Evolutionary conservation across 2,888 invertebrate species (phyloP), one percentile per base, ranked within the genome.

Genomic region (Temnothorax unifasciatus): DNA sequence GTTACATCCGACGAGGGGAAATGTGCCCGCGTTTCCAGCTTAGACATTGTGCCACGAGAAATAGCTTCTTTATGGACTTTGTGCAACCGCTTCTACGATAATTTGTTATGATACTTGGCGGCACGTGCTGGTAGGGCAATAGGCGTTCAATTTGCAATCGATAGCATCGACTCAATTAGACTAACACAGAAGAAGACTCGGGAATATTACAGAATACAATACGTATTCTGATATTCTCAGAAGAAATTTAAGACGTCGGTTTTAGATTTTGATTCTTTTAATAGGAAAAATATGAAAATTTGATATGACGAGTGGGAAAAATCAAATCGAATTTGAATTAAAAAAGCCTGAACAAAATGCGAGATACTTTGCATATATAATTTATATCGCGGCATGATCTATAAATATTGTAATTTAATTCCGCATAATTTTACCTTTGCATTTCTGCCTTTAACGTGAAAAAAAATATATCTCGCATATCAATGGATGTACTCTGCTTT

Each of bases 1-100:
- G 79, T 88, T 66, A 82, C 54, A 76, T 76, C 77, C 69, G 77
- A 66, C 64, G 71, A 84, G 84, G 86, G 90, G 77, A 87, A 86
- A 84, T 74, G 81, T 71, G 57, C 77, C 8, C 83, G 86, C 57
- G 79, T 88, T 85, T 81, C 85, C 83, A 84, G n/a, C 83, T 75
- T 74, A 77, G 84, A 88, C 38, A 41, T 88, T 84, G 9, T 21
- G 69, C 83, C 59, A 47, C 63, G 64, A 52, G 84, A 85, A 87
- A 84, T 83, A 69, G 61, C 83, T 82, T 79, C 85, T 84, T 84
- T 83, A 63, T 85, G 41, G 57, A 44, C 52, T 50, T 54, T 68
- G 44, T n/a, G n/a, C 25, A 44, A 77, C 34, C 34, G 34, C 34
- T 52, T 66, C 50, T 41, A 41, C 76, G 47, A 68, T 13, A 76